Evolutionary conservation across 2,113 vertebrate species (phyloP).

Genomic region (Telmatochromis brachygnathus): DNA sequence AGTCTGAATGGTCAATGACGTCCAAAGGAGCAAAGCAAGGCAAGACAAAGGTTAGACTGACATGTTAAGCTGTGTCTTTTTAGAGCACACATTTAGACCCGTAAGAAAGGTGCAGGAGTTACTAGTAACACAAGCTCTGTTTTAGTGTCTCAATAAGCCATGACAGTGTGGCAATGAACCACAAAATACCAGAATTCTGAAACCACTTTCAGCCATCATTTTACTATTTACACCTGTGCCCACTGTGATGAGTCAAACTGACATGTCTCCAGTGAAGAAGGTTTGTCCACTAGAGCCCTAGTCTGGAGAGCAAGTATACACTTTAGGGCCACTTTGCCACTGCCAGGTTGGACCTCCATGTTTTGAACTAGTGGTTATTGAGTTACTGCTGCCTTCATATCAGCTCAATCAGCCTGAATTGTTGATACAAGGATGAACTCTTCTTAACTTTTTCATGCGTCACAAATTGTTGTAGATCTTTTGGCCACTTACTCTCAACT

Average conservation of each 20-base stretch:
- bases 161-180: background rate
- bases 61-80: background rate
- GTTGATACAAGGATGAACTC: background rate
- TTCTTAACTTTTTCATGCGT: fast-evolving
- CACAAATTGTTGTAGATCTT: background rate
- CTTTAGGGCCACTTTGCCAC: background rate
- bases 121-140: background rate
- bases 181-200: background rate
- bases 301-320: background rate
- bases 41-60: background rate
- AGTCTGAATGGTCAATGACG: background rate
- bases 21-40: background rate
- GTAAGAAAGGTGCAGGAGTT: background rate
- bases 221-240: background rate
- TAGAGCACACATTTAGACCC: background rate
- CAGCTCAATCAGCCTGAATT: background rate
- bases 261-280: background rate
- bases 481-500: background rate
- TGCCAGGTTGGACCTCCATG: background rate
- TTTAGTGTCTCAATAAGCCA: background rate
- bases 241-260: fast-evolving
- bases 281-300: background rate
- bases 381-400: background rate
- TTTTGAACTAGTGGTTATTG: background rate
- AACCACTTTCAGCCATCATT: background rate